Conservation (phyloP, 2,888 invertebrate genomes). For the Deilephila elpenor region DNA sequence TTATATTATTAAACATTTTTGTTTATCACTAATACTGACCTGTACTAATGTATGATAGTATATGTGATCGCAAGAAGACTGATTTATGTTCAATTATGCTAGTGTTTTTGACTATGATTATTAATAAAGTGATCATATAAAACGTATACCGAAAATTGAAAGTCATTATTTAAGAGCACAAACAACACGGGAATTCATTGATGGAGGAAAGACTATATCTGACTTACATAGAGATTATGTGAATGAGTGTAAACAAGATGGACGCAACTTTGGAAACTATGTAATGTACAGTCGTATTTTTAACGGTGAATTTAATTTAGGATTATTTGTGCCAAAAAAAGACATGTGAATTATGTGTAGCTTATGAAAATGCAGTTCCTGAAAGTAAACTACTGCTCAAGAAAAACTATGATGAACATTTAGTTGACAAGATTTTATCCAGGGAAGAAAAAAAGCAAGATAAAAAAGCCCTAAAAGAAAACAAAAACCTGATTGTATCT, state of each 20-base stretch:
- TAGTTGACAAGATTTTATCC: no score
- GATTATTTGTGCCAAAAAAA: no score
- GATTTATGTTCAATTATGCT: conserved; percentile 21
- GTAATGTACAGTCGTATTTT: conserved; percentile 1
- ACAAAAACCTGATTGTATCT: no score
- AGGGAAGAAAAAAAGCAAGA: no score
- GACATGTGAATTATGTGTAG: no score
- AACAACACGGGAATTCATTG: conserved; percentile 24
- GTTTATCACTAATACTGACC: no score
- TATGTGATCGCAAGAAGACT: conserved; percentile 12
- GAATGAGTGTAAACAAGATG: not conserved
- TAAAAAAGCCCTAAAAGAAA: no score
- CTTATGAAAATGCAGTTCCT: no score
- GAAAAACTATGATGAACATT: no score
- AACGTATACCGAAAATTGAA: conserved; percentile 31
- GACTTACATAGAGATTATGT: conserved; percentile 22
- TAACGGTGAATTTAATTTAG: not conserved
- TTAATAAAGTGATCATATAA: conserved; percentile 26
- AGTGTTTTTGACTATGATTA: conserved; percentile 20
- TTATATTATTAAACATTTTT: no score
- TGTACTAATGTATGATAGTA: no score
- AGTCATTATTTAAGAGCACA: conserved; percentile 24
- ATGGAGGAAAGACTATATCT: conserved; percentile 27
- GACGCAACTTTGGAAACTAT: not conserved
- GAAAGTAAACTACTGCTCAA: no score